A percentile compares a stretch with the other conserved stretches of the same genome.
These are phyloP conservation scores for Synergus umbraculus DNA, from an alignment of 2,888 invertebrate species.

Conservation along the genomic window DNA sequence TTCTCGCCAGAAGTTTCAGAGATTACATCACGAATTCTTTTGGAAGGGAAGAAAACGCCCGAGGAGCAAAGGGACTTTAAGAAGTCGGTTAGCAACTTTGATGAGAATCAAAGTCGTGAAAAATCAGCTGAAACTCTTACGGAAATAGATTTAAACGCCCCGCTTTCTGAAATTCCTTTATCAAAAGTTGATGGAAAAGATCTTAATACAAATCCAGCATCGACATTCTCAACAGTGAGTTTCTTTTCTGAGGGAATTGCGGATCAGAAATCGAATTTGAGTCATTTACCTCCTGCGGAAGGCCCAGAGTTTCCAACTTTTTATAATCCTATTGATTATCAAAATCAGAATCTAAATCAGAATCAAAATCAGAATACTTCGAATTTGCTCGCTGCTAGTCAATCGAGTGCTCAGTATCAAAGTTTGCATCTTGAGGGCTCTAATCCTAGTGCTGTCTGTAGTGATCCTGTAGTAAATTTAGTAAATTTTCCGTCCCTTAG, in stretches of 20 bases:
- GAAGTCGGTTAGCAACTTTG: constrained; percentile 6
- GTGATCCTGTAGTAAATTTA: not conserved
- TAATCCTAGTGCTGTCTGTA: not conserved
- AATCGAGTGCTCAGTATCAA: not conserved
- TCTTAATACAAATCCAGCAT: not conserved
- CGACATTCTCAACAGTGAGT: constrained; percentile 43
- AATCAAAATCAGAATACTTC: constrained; percentile 24
- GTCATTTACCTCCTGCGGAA: constrained; percentile 40
- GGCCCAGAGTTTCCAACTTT: constrained; percentile 12
- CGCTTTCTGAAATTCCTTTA: constrained; percentile 10
- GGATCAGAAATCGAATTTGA: constrained; percentile 48
- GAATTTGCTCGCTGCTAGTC: not conserved
- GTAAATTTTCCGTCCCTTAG: too few relatives aligned
- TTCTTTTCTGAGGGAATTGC: constrained; percentile 49
- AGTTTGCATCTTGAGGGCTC: not conserved
- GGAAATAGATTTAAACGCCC: constrained; percentile 57
- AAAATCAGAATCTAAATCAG: constrained; percentile 29
- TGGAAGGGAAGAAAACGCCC: not conserved
- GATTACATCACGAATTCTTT: constrained; percentile 49
- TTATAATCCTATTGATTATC: constrained; percentile 31
- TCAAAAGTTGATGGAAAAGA: constrained; percentile 27
- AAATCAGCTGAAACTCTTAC: constrained; percentile 53
- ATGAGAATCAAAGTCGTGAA: not conserved
- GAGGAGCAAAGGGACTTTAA: constrained; percentile 13
- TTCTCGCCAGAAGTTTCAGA: constrained; percentile 51